Percentiles rank a stretch among this genome's conserved stretches.
Evolutionary conservation across 2,888 invertebrate genomes (phyloP).

Genomic region (Drosophila cracens): DNA sequence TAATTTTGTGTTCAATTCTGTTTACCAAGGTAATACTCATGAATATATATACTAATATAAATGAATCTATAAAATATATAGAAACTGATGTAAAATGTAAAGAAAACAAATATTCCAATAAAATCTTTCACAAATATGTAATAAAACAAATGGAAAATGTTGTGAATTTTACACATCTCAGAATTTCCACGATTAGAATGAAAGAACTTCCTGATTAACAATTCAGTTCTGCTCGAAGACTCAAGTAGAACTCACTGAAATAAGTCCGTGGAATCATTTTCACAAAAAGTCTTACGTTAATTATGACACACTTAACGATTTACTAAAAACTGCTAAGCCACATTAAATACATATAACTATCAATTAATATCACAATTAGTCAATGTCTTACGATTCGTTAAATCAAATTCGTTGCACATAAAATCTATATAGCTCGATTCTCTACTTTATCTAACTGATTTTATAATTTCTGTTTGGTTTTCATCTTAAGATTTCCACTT

Average conservation of each 20-base stretch:
- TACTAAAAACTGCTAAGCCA: neutral
- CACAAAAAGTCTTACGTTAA: neutral
- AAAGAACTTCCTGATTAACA: slow-evolving; percentile 53
- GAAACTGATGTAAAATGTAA: neutral
- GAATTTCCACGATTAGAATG: neutral
- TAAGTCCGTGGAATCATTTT: neutral
- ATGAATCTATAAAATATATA: neutral
- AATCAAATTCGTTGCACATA: neutral
- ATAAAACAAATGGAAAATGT: neutral
- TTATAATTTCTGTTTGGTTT: neutral
- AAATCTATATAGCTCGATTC: neutral
- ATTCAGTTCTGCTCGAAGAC: neutral
- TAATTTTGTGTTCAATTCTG: neutral
- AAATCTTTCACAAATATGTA: neutral
- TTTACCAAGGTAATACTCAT: neutral
- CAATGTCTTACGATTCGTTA: neutral
- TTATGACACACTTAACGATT: neutral
- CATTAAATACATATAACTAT: neutral
- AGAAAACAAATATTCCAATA: neutral
- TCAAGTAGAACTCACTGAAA: neutral
- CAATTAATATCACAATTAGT: neutral
- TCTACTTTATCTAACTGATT: neutral
- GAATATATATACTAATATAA: neutral
- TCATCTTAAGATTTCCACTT: neutral
- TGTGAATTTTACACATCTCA: neutral